Percentiles rank a stretch among this genome's conserved stretches.
These are phyloP conservation scores for Caenorhabditis sinica DNA, from an alignment of 2,888 invertebrate species.

Conservation along the genomic window DNA sequence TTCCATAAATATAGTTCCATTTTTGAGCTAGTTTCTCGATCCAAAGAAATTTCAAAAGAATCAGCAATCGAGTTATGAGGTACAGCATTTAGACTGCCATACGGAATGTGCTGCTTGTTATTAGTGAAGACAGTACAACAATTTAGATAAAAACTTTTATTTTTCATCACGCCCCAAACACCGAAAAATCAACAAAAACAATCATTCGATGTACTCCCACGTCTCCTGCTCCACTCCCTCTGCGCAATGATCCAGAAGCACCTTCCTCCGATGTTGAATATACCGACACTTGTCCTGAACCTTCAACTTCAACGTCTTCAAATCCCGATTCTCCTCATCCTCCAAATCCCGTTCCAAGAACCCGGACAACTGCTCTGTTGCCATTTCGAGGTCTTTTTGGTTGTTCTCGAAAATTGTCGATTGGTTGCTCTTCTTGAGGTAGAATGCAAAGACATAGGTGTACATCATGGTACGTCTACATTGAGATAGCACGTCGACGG, in stretches of 20 bases:
- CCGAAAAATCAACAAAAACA: background rate
- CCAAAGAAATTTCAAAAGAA: too few species aligned
- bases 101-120: too few species aligned
- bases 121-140: too few species aligned
- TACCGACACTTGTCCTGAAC: constrained; percentile 90
- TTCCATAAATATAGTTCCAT: too few species aligned
- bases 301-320: constrained; percentile 97
- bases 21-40: too few species aligned
- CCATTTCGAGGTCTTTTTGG: constrained; percentile 91
- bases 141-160: too few species aligned
- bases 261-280: constrained; percentile 97
- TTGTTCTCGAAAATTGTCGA: constrained; percentile 94
- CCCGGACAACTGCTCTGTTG: constrained; percentile 97
- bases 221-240: constrained; percentile 99
- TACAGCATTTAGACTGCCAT: too few species aligned
- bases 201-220: constrained; percentile 89
- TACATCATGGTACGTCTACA: constrained; percentile 96
- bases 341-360: constrained; percentile 98
- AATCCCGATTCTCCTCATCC: constrained; percentile 94
- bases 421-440: constrained; percentile 97
- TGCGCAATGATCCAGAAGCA: constrained; percentile 96
- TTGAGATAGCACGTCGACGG: constrained; percentile 86
- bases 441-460: constrained; percentile 99
- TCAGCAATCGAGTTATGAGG: too few species aligned
- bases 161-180: too few species aligned